Percentiles rank a stretch among this genome's conserved stretches.
phyloP scores from a whole-genome alignment of 2,888 invertebrate genomes.

The Watsonalla cultraria region DNA sequence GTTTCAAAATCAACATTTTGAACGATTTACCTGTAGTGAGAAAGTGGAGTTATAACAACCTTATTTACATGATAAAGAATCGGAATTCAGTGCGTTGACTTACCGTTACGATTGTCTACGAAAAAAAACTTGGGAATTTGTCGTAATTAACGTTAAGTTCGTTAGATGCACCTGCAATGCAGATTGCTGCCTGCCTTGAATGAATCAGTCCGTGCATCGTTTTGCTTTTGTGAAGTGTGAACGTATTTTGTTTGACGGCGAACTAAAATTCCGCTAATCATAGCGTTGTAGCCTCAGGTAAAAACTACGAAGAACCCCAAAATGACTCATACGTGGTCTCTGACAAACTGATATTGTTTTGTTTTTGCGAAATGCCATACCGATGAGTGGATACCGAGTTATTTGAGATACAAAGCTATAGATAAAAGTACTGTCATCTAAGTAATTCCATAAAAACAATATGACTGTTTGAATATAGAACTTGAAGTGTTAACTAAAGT shows the following conservation, averaged over 20 bases:
- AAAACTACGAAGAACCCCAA: constrained; percentile 52
- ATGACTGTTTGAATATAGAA: constrained; percentile 10
- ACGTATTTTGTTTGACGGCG: constrained; percentile 34
- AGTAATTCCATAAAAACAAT: constrained; percentile 11
- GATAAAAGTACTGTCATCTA: constrained; percentile 22
- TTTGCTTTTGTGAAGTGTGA: constrained; percentile 46
- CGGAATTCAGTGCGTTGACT: constrained; percentile 45
- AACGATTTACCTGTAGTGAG: constrained; percentile 49
- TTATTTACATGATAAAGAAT: constrained; percentile 42
- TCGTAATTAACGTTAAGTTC: constrained; percentile 49
- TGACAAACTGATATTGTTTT: constrained; percentile 64
- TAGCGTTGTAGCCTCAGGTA: constrained; percentile 51
- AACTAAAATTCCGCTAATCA: constrained; percentile 48
- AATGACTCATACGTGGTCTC: constrained; percentile 69
- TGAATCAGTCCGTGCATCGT: constrained; percentile 22
- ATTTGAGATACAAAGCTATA: constrained; percentile 23
- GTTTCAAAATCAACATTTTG: constrained; percentile 23
- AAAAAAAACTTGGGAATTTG: constrained; percentile 55
- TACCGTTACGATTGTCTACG: constrained; percentile 58
- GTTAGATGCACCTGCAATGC: constrained; percentile 72
- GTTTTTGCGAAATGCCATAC: constrained; percentile 59
- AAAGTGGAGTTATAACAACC: constrained; percentile 52
- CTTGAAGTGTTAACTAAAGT: constrained; percentile 10
- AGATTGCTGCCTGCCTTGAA: constrained; percentile 44
- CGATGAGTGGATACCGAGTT: constrained; percentile 47